Conservation (phyloP, 2,797 vertebrate genomes). For the Ptychobarbus kaznakovi region DNA sequence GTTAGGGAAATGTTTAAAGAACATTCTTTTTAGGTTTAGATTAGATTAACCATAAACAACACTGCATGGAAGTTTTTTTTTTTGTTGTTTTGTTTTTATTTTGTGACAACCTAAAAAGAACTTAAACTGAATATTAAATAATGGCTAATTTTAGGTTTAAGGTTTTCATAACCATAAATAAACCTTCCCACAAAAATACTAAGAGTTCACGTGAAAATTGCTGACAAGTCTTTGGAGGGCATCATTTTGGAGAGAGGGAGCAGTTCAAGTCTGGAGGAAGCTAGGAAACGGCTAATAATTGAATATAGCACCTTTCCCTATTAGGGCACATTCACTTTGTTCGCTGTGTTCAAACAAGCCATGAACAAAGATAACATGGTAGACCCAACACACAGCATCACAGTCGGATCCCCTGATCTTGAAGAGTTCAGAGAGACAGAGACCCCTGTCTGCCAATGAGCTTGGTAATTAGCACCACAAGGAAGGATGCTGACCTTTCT, state of each 20-base stretch:
- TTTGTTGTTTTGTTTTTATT: not conserved
- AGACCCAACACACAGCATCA: not conserved
- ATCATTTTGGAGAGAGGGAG: not conserved
- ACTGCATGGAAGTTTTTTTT: not conserved
- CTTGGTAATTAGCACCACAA: conserved; percentile 73
- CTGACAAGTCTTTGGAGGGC: not conserved
- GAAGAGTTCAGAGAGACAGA: conserved; percentile 57
- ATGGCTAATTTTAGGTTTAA: not conserved
- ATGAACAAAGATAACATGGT: conserved; percentile 21
- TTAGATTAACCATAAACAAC: not conserved
- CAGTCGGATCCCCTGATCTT: conserved; percentile 46
- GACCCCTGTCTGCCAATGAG: conserved; percentile 63
- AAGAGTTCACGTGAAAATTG: not conserved
- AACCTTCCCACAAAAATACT: not conserved
- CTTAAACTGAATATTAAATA: not conserved
- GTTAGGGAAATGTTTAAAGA: too few species aligned
- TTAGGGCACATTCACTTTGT: not conserved
- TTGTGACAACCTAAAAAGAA: not conserved
- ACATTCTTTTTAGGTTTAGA: too few species aligned
- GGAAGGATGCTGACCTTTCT: conserved; percentile 77
- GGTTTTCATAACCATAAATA: not conserved
- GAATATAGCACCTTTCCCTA: not conserved
- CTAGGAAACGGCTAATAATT: not conserved
- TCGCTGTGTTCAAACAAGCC: conserved; percentile 16
- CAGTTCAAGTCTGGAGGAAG: not conserved